Evolutionary conservation across 2,888 invertebrate species (phyloP).

Genomic region (Caenorhabditis panamensis): DNA sequence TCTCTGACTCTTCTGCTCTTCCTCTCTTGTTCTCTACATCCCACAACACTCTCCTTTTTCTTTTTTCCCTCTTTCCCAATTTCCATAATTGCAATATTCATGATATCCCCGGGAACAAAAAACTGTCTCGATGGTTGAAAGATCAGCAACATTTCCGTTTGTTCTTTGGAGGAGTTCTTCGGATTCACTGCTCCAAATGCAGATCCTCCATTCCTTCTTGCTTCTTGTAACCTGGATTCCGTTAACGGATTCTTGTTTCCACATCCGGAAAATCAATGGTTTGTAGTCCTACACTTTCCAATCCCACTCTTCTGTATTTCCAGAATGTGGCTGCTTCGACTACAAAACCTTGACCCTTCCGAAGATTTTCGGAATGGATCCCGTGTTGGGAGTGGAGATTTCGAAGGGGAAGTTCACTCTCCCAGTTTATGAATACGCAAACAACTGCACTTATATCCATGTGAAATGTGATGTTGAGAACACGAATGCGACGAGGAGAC

Average conservation of each 20-base stretch:
- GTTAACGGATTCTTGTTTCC: background rate
- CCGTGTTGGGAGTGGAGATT: background rate
- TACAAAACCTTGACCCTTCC: slow-evolving; percentile 15
- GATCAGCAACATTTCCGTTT: too few species aligned
- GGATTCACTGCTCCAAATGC: too few species aligned
- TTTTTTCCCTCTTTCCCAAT: too few species aligned
- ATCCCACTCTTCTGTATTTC: background rate
- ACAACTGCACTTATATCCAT: slow-evolving; percentile 18
- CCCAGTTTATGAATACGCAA: background rate
- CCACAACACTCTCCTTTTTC: too few species aligned
- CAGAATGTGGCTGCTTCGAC: slow-evolving; percentile 38
- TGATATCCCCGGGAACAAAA: too few species aligned
- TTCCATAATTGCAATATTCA: too few species aligned
- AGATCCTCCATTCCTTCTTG: background rate
- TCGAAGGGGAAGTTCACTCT: background rate
- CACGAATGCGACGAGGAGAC: background rate
- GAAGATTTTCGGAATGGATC: too few species aligned
- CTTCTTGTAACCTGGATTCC: background rate
- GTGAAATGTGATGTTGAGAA: slow-evolving; percentile 5
- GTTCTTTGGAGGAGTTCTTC: too few species aligned
- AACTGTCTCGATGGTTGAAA: too few species aligned
- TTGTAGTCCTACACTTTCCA: background rate
- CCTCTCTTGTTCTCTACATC: too few species aligned
- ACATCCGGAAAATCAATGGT: background rate
- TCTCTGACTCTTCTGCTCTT: too few species aligned